Percentiles rank a stretch among this genome's conserved stretches.
Conservation (phyloP, 1,140 invertebrate species). For the Hyles euphorbiae region DNA sequence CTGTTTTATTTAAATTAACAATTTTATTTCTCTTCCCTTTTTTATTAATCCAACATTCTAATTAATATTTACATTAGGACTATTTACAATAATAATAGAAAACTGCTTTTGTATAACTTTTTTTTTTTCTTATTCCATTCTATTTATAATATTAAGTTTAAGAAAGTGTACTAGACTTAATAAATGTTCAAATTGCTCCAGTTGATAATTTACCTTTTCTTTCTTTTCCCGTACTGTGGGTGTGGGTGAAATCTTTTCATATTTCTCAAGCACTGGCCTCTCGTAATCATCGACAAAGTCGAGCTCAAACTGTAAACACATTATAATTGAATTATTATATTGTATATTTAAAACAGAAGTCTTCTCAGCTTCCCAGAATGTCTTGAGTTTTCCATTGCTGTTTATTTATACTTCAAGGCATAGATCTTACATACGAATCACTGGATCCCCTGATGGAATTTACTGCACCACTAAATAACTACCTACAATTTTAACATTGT, state of each 20-base stretch:
- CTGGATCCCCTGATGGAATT: no score
- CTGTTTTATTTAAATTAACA: conserved; percentile 35
- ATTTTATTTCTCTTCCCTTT: conserved; percentile 7
- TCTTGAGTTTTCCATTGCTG: no score
- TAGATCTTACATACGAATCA: no score
- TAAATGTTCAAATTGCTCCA: neutral
- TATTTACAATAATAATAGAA: neutral
- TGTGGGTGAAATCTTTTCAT: conserved; percentile 73
- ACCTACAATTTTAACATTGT: no score
- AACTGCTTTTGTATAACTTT: neutral
- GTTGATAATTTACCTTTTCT: conserved; percentile 49
- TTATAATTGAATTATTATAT: neutral
- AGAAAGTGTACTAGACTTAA: no score
- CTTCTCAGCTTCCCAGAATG: no score
- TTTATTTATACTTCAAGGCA: no score
- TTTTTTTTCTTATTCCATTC: neutral
- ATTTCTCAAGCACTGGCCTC: conserved; percentile 81
- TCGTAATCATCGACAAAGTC: conserved; percentile 80
- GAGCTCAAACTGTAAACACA: conserved; percentile 48
- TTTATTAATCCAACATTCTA: neutral
- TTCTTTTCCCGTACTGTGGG: conserved; percentile 60
- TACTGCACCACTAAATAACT: no score
- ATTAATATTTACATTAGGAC: neutral
- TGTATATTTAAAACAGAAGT: no score
- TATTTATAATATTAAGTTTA: no score